Evolutionary conservation across 1,140 invertebrate genomes (phyloP).

Genomic region (Drosophila elegans): DNA sequence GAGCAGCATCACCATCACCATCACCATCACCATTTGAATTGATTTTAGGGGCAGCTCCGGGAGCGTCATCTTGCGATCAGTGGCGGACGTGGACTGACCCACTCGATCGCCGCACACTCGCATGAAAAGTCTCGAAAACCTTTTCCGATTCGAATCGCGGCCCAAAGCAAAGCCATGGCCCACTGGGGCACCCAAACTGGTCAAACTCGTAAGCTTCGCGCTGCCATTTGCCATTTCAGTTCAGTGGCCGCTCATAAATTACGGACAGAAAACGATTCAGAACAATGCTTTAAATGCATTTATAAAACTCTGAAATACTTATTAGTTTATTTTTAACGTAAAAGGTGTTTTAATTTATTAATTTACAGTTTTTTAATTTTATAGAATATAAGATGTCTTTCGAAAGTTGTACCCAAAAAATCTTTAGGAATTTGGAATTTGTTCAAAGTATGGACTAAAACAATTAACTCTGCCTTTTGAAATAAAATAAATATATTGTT

Average conservation of each 20-base stretch:
- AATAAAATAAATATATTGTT: too few species aligned
- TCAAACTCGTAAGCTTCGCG: constrained; percentile 60
- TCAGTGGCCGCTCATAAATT: constrained; percentile 74
- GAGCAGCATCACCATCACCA: constrained; percentile 4
- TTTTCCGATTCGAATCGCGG: constrained; percentile 63
- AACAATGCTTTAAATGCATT: constrained; percentile 1
- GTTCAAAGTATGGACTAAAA: too few species aligned
- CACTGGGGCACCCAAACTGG: constrained; percentile 55
- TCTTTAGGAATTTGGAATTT: too few species aligned
- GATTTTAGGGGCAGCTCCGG: background rate
- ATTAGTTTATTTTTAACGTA: background rate
- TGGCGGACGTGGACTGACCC: constrained; percentile 43
- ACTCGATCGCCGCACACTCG: constrained; percentile 1
- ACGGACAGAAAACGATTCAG: constrained; percentile 30
- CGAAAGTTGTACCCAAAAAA: background rate
- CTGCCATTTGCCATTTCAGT: constrained; percentile 74
- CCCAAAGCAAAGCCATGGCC: constrained; percentile 43
- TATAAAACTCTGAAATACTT: background rate
- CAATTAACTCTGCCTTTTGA: too few species aligned
- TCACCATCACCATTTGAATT: background rate
- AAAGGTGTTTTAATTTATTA: too few species aligned
- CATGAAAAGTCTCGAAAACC: constrained; percentile 72
- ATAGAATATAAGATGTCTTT: background rate
- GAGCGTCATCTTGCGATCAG: constrained; percentile 34
- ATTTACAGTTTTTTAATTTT: background rate